These are phyloP conservation scores for Eulacestoma nigropectus DNA, from an alignment of 2,113 vertebrate genomes.

Conservation along the genomic window DNA sequence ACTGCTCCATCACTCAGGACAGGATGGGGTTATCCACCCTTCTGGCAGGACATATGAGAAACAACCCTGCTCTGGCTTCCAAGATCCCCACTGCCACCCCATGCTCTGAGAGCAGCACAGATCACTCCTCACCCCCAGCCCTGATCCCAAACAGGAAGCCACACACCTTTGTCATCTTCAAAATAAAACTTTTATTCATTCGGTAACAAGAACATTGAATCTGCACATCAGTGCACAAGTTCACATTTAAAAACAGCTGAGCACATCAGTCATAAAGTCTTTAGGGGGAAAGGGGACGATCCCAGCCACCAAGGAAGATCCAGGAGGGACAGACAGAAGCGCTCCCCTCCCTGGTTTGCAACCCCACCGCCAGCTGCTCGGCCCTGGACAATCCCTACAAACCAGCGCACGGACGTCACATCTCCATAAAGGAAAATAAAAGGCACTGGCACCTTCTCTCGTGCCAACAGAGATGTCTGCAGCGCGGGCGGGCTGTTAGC, in stretches of 20 bases:
- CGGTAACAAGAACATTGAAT: constrained; percentile 81
- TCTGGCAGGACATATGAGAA: background rate
- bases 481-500: background rate
- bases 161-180: constrained; percentile 54
- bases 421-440: background rate
- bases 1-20: background rate
- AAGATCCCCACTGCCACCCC: background rate
- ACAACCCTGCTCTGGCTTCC: rapidly evolving
- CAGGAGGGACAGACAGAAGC: constrained; percentile 33
- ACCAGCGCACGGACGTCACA: background rate
- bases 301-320: constrained; percentile 67
- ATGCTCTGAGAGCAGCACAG: rapidly evolving
- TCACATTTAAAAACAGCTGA: constrained; percentile 83
- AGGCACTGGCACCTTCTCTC: constrained; percentile 59
- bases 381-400: constrained; percentile 10
- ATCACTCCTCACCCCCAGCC: background rate
- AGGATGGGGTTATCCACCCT: background rate
- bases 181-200: constrained; percentile 83
- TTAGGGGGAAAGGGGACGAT: constrained; percentile 61
- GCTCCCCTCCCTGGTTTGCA: background rate
- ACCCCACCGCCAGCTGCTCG: background rate
- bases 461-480: constrained; percentile 47
- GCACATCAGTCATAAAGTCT: constrained; percentile 72
- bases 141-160: background rate
- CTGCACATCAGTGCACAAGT: constrained; percentile 74